These are phyloP conservation scores for Periophthalmus modestus DNA, from an alignment of 2,113 vertebrate genomes.

Conservation along the genomic window DNA sequence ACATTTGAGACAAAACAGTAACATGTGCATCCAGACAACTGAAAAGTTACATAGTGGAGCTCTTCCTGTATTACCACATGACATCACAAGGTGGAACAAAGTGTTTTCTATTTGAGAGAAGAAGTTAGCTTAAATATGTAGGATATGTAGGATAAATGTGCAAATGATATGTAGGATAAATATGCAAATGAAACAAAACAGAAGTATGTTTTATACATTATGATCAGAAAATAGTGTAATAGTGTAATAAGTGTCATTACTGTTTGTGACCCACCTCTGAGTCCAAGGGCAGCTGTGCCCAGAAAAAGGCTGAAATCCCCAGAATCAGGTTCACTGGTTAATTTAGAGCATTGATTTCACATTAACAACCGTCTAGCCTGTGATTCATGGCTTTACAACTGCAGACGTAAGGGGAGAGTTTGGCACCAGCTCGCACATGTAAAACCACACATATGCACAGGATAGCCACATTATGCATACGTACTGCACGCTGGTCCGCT, in stretches of 20 bases:
- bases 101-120: no score
- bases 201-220: no score
- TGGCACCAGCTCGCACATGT: constrained; percentile 31
- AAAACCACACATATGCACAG: constrained; percentile 22
- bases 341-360: constrained; percentile 79
- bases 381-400: constrained; percentile 64
- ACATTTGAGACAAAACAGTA: no score
- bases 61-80: no score
- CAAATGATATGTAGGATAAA: no score
- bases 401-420: constrained; percentile 64
- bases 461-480: constrained; percentile 70
- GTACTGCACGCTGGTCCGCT: constrained; percentile 52
- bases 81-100: no score
- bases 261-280: constrained; percentile 41
- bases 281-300: constrained; percentile 59
- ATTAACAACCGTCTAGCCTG: constrained; percentile 69
- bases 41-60: no score
- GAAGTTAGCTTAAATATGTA: no score
- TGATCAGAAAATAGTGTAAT: no score
- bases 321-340: constrained; percentile 64
- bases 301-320: constrained; percentile 48
- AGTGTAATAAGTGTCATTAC: background rate
- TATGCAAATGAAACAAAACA: no score
- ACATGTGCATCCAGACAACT: no score
- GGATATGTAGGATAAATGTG: no score